Conservation (phyloP, 2,113 vertebrate species). For the human (Homo sapiens) region DNA sequence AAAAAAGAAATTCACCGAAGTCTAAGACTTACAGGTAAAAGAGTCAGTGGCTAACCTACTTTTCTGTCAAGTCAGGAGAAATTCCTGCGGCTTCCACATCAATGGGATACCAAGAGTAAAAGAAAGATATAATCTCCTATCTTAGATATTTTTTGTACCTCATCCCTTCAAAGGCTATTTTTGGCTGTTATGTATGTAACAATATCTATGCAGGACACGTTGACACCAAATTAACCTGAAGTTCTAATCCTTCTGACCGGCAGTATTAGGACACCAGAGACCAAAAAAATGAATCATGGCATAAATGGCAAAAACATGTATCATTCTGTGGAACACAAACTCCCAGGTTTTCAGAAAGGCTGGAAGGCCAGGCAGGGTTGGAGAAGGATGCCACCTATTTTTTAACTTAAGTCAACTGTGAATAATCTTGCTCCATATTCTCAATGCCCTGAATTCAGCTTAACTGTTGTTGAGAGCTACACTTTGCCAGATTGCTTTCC, state of each 20-base stretch:
- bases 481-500: too few species aligned
- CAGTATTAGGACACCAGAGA: not conserved
- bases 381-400: fast-evolving
- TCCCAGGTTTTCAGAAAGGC: not conserved
- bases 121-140: not conserved
- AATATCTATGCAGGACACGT: not conserved
- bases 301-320: too few species aligned
- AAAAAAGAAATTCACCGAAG: not conserved
- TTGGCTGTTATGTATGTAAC: too few species aligned
- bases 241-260: not conserved
- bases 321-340: not conserved
- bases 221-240: not conserved
- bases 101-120: fast-evolving
- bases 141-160: too few species aligned
- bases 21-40: not conserved
- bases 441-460: not conserved
- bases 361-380: not conserved
- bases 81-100: too few species aligned
- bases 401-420: fast-evolving
- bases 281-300: too few species aligned
- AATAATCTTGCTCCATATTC: fast-evolving
- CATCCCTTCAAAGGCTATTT: not conserved
- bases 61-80: not conserved
- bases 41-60: too few species aligned
- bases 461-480: fast-evolving